Percentiles rank a stretch among this genome's conserved stretches.
Evolutionary conservation across 2,797 vertebrate genomes (phyloP).

Genomic region (Sebastolobus alascanus): DNA sequence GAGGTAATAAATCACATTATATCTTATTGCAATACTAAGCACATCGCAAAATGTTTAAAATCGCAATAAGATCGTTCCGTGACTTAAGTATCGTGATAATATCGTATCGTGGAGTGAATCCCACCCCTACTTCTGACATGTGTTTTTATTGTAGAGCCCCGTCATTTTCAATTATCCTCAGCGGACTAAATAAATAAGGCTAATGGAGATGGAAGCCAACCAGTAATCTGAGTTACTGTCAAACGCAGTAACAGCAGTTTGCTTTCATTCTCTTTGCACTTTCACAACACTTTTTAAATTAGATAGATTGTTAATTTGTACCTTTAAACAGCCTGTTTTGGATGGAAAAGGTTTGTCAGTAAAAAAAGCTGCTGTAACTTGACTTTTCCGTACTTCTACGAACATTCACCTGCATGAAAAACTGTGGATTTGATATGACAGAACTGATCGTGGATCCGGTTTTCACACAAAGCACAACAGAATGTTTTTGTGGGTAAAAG

Average conservation of each 20-base stretch:
- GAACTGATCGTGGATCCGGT: constrained; percentile 6
- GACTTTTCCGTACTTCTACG: not conserved
- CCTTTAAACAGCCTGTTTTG: not conserved
- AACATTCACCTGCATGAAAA: constrained; percentile 19
- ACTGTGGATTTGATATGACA: constrained; percentile 10
- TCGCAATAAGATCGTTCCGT: too few relatives aligned
- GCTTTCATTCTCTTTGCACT: constrained; percentile 12
- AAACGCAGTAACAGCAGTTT: not conserved
- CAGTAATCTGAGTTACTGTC: not conserved
- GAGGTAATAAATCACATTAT: too few relatives aligned
- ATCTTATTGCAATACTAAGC: too few relatives aligned
- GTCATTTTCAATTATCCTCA: not conserved
- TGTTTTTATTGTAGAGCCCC: not conserved
- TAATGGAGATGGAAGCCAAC: not conserved
- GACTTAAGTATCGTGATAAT: too few relatives aligned
- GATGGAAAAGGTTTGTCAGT: not conserved
- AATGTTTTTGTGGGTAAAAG: not conserved
- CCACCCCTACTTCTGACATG: not conserved
- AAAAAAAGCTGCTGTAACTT: not conserved
- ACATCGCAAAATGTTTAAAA: too few relatives aligned
- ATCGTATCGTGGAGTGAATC: too few relatives aligned
- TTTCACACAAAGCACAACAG: constrained; percentile 9
- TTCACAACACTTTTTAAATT: not conserved
- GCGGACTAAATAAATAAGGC: not conserved
- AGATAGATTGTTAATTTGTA: not conserved